Evolutionary conservation across 92 coral and sea anemone genomes (phyloP), one percentile per base, ranked within the genome.

Genomic region (Pocillopora meandrina): DNA sequence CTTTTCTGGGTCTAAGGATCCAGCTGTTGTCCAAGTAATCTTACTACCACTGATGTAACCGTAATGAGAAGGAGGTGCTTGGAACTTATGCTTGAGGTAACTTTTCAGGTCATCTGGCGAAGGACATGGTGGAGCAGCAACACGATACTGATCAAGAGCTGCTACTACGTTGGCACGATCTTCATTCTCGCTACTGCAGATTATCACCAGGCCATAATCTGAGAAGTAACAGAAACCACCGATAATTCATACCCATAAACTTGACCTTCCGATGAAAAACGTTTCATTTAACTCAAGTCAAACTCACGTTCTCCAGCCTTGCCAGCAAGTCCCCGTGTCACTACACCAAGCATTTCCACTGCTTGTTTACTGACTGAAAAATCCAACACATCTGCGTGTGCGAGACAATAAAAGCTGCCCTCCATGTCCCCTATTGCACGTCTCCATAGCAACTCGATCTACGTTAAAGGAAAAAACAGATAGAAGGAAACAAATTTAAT

Each of bases 401-500:
- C 91, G 65, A 92, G 76, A 64, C 95, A 92, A 78, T 85, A 89
- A 57, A 92, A 82, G 58, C 91, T 86, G 23, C 88, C 87, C 19
- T 80, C 65, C 2, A 52, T 36, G 75, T 89, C 92, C 61, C 85
- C 90, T 14, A 67, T 78, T 10, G 92, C 90, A 61, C 95, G 90
- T 85, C 95, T 86, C 90, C 90, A 92, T 12, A 92, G 84, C 75
- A 89, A 75, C 33, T 92, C 95, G 62, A 92, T 74, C 95, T 92
- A 62, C 47, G 58, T 4, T 31, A 73, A 20, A 73, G 16, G 58
- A 58, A 57, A 14, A 12, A 14, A 12, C 62, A 59, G 10, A 12
- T 16, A 59, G 18, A 59, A 7, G 62, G 14, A 59, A 0, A 12
- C 4, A 42, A 42, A 3, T 42, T 7, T 3, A 42, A 42, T 42